Evolutionary conservation across 2,113 vertebrate genomes (phyloP).

Genomic region (Cricetomys ansorgei): DNA sequence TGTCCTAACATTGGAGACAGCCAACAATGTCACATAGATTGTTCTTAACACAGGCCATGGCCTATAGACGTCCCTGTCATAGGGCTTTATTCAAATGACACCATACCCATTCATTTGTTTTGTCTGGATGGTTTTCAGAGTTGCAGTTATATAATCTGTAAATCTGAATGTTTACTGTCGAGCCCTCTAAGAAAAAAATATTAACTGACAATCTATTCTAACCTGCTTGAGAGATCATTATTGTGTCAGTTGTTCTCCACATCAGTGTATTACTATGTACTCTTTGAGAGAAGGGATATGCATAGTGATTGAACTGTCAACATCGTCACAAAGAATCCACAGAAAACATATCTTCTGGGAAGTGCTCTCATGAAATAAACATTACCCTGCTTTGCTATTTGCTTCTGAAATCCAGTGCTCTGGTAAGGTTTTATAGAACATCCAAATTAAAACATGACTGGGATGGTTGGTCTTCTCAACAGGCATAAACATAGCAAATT

Average conservation of each 20-base stretch:
- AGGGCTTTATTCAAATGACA: background rate
- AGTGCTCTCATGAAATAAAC: background rate
- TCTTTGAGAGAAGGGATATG: slow-evolving; percentile 27
- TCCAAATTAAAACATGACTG: background rate
- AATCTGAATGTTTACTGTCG: background rate
- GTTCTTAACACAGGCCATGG: too few relatives aligned
- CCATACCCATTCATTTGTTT: background rate
- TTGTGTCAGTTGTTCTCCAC: slow-evolving; percentile 19
- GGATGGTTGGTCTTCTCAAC: background rate
- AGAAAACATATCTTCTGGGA: background rate
- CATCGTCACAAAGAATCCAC: background rate
- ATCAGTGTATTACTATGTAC: background rate
- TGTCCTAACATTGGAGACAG: background rate
- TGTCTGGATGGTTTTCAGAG: background rate
- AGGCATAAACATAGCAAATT: background rate
- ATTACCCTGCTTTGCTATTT: background rate
- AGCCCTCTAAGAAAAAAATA: background rate
- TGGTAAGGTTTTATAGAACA: background rate
- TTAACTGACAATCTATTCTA: background rate
- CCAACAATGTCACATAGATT: background rate
- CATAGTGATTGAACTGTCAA: slow-evolving; percentile 35
- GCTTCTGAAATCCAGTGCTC: background rate
- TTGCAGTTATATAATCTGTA: background rate
- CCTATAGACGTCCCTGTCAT: background rate
- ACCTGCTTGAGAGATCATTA: slow-evolving; percentile 56